Conservation (phyloP, 2,888 invertebrate species). For the Abrostola tripartita region DNA sequence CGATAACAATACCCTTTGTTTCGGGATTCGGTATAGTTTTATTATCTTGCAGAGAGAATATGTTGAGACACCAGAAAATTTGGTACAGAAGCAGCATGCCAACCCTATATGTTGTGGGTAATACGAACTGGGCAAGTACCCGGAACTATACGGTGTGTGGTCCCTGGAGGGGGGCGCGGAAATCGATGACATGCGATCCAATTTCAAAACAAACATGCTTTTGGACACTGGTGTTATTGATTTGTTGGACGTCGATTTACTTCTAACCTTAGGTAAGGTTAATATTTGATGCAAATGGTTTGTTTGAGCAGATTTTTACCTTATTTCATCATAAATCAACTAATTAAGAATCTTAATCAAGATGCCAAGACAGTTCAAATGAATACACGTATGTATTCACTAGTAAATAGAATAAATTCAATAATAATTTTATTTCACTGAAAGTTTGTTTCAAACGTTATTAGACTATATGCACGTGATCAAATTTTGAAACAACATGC, state of each 20-base stretch:
- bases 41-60: too few relatives aligned
- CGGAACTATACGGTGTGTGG: constrained; percentile 65
- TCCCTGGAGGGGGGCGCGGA: constrained; percentile 52
- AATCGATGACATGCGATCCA: constrained; percentile 67
- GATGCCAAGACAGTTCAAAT: background rate
- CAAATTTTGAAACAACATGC: constrained; percentile 36
- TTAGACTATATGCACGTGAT: constrained; percentile 34
- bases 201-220: constrained; percentile 67
- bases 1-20: too few relatives aligned
- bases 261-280: constrained; percentile 14
- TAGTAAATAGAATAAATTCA: background rate
- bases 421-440: background rate
- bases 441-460: background rate
- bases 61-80: background rate
- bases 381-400: background rate
- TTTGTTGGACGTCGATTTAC: constrained; percentile 44
- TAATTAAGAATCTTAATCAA: background rate
- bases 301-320: background rate
- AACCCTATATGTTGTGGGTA: constrained; percentile 53
- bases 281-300: background rate
- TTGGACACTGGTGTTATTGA: constrained; percentile 60
- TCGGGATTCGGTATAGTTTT: too few relatives aligned
- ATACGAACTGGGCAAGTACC: constrained; percentile 60
- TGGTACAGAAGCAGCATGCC: constrained; percentile 8
- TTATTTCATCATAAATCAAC: too few relatives aligned